These are phyloP conservation scores for Pelosia muscerda DNA, from an alignment of 2,888 invertebrate genomes.

Conservation along the genomic window DNA sequence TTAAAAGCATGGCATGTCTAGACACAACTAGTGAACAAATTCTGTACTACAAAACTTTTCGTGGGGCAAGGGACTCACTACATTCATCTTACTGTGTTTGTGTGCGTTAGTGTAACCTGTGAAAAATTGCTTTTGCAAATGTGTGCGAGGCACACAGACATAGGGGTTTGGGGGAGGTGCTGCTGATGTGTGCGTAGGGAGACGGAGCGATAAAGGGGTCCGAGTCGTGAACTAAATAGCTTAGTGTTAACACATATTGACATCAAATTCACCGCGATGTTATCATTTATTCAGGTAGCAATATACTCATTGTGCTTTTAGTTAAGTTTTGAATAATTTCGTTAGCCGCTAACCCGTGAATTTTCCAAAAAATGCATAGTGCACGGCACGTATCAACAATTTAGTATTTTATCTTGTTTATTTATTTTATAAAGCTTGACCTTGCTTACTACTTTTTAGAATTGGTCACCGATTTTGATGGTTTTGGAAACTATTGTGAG, in stretches of 20 bases:
- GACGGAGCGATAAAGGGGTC: constrained; percentile 71
- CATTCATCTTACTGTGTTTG: constrained; percentile 65
- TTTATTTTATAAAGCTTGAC: constrained; percentile 80
- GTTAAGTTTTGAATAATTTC: constrained; percentile 67
- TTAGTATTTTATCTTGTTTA: constrained; percentile 80
- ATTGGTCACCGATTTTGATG: too few species aligned
- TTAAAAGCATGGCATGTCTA: constrained; percentile 84
- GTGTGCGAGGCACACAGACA: constrained; percentile 67
- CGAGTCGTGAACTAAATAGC: constrained; percentile 86
- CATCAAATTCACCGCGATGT: constrained; percentile 86
- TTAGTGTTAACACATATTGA: constrained; percentile 88
- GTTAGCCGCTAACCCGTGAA: constrained; percentile 51
- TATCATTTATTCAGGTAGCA: constrained; percentile 86
- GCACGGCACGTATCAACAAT: constrained; percentile 65
- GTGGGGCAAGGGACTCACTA: constrained; percentile 81
- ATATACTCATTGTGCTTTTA: constrained; percentile 80
- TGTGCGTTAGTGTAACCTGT: constrained; percentile 79
- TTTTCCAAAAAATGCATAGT: constrained; percentile 54
- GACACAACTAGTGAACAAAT: constrained; percentile 85
- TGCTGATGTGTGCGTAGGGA: constrained; percentile 65
- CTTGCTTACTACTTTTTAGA: constrained; percentile 78
- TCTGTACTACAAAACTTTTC: constrained; percentile 85
- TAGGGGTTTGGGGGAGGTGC: constrained; percentile 54
- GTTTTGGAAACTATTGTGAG: constrained; percentile 20
- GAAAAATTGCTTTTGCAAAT: constrained; percentile 80